phyloP scores from a whole-genome alignment of 92 coral and sea anemone species.

The Epizoanthus ramosus region DNA sequence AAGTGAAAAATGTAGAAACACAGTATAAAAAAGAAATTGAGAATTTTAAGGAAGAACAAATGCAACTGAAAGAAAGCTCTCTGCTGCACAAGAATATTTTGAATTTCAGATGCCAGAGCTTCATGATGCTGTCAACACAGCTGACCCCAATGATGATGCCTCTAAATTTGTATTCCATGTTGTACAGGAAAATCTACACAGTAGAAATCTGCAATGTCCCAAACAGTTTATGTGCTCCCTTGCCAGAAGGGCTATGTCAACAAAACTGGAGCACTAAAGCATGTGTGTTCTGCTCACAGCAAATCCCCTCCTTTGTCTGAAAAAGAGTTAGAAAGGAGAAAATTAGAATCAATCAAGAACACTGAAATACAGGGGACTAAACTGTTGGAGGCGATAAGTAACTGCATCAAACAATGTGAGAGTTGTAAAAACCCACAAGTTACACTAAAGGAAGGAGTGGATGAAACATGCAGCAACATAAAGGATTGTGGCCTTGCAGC shows the following conservation, averaged over 20 bases:
- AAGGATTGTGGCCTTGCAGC: constrained; percentile 19
- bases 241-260: constrained; percentile 1
- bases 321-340: not conserved
- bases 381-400: not conserved
- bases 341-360: constrained; percentile 3
- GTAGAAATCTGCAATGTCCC: not conserved
- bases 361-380: not conserved
- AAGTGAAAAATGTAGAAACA: not conserved
- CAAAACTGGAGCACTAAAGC: constrained; percentile 13
- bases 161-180: not conserved
- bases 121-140: not conserved
- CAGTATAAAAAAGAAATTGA: not conserved
- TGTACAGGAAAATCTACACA: not conserved
- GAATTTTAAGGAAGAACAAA: not conserved
- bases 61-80: constrained; percentile 8
- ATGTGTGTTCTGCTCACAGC: constrained; percentile 8
- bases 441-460: not conserved
- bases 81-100: not conserved
- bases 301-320: constrained; percentile 3
- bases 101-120: constrained; percentile 1
- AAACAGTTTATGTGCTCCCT: constrained; percentile 7
- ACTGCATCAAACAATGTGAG: not conserved
- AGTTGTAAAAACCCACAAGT: not conserved
- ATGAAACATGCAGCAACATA: not conserved
- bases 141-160: not conserved